phyloP scores from a whole-genome alignment of 2,888 invertebrate species.

The Gerris lacustris region DNA sequence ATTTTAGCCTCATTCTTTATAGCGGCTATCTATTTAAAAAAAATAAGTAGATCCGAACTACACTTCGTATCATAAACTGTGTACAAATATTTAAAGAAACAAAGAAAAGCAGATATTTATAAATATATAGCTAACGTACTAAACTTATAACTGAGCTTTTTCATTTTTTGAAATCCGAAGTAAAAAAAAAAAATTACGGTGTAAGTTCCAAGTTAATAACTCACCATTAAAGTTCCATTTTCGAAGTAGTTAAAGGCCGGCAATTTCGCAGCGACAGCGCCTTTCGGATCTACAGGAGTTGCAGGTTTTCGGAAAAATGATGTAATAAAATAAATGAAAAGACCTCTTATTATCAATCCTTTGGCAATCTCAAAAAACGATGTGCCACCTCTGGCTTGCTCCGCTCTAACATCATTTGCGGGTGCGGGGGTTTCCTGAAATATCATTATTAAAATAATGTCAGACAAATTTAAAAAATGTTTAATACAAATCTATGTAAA shows the following conservation, averaged over 20 bases:
- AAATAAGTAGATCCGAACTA: too few species aligned
- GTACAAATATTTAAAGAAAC: too few species aligned
- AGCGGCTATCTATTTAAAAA: too few species aligned
- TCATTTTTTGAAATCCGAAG: too few species aligned
- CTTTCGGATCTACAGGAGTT: constrained; percentile 43
- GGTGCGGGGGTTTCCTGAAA: not conserved
- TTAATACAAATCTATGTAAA: not conserved
- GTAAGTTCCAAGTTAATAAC: not conserved
- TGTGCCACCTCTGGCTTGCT: constrained; percentile 24
- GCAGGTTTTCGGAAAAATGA: constrained; percentile 64
- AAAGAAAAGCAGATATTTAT: too few species aligned
- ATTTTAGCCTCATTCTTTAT: too few species aligned
- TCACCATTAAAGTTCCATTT: constrained; percentile 63
- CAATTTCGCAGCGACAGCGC: constrained; percentile 36
- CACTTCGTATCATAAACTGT: too few species aligned
- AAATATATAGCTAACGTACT: too few species aligned
- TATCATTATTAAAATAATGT: not conserved
- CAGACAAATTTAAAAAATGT: too few species aligned
- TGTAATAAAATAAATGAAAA: constrained; percentile 86
- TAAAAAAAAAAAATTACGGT: too few species aligned
- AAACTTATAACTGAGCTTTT: too few species aligned
- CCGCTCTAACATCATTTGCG: not conserved
- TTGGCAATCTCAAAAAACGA: constrained; percentile 74
- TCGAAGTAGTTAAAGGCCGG: constrained; percentile 62
- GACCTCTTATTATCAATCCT: constrained; percentile 70